Evolutionary conservation across 1,140 invertebrate genomes (phyloP), one percentile per base, ranked within the genome.

Genomic region (Coenobita brevimanus): DNA sequence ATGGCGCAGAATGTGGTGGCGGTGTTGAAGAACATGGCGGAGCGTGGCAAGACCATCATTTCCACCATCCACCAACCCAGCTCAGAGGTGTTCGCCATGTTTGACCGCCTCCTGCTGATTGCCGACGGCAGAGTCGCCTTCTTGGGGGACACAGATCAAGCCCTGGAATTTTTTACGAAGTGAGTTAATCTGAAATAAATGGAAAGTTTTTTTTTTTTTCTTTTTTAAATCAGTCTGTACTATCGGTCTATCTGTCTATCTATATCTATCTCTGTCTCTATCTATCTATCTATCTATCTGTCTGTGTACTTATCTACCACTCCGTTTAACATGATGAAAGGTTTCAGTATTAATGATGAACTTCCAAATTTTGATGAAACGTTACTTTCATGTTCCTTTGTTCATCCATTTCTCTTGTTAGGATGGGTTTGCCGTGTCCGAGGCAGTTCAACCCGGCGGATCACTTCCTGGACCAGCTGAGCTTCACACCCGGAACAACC

Each of bases 41-140:
- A 76, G 46, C 17, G 71, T 33, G 97, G 98, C 6, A 98, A 97
- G 92, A 99, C 98, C 0, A 96, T 99, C 46, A 93, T 99, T 24
- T 96, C 96, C 91, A 99, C 98, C 2, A 98, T 99, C 89, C 98
- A 99, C 93, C 98, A 99, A 92, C 98, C 98, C 0, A 98, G 97
- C 0, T 98, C 97, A 0, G 89, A 91, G 92, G 93, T 99, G 0
- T 99, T 97, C 92, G 95, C 96, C 10, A 94, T 99, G 92, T 99
- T 99, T 92, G 97, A 99, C 92, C 97, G 96, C 91, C 93, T 99
- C 57, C 93, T 98, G 0, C 93, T 99, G 15, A 95, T 99, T 95
- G 96, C 97, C 0, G 97, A 99, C 92, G 98, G 98, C 0, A 93
- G 97, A 89, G 95, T 97, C 0, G 98, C 97, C 0, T 99, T 97